Evolutionary conservation across 1,140 invertebrate genomes (phyloP), one percentile per base, ranked within the genome.

Genomic region (Euura saliciscinereae): DNA sequence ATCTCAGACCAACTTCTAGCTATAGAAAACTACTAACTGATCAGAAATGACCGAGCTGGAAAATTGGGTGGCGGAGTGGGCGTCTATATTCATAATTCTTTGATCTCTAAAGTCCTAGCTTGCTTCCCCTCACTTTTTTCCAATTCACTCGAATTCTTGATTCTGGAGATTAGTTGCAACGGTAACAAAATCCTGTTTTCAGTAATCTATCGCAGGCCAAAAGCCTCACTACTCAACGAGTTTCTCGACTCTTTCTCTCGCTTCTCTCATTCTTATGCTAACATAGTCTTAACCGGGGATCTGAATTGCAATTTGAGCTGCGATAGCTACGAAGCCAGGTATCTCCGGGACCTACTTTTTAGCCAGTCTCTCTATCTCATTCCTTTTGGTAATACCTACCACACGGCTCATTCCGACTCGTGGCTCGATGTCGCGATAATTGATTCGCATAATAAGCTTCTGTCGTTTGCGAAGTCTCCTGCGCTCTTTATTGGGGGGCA

Each of bases 41-140:
- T 51, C 69, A 69, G 59, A 59, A 28, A 64, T 72, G 74, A 71
- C 74, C 74, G 7, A n/a, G 71, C 13, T 45, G 59, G 43, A 6
- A 73, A 72, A 73, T 5, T 6, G n/a, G 65, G 65, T n/a, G 65
- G 65, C 6, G 65, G 65, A 28, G 65, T 66, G 43, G 65, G 6
- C 43, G 6, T 6, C 13, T 66, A 2, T 28, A 43, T 66, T 43
- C n/a, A 66, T 28, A 43, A 66, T 7, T 66, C 1, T 28, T 66
- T 66, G 7, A 13, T 7, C 6, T 7, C 43, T 13, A 6, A 7
- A 28, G 43, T 66, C n/a, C 13, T 66, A 43, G n/a, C 65, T 6
- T 66, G 6, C 43, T 66, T 28, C 6, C 7, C n/a, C 6, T 6
- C 6, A 7, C 6, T 1, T 1, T 66, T 66, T 28, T 28, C n/a